Evolutionary conservation across 2,888 invertebrate species (phyloP), one percentile per base, ranked within the genome.

Genomic region (Sceliomorpha sp.): DNA sequence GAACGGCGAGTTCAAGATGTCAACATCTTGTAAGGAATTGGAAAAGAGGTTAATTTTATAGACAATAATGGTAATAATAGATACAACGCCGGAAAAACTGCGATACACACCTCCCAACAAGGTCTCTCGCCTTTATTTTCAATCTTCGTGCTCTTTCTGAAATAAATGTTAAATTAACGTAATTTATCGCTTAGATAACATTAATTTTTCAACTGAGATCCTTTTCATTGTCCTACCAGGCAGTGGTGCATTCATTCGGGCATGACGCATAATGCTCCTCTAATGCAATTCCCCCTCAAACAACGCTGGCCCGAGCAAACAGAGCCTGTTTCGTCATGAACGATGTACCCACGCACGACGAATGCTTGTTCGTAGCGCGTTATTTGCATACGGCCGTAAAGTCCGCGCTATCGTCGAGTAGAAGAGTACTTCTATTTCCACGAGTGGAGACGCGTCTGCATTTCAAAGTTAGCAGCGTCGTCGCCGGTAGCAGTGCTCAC

Each of bases 311-410:
- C 50, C 66, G 58, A 59, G 5, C 47, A 53, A 59, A 36, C 51
- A 51, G 53, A 47, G 51, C 51, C 53, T 44, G 53, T 62, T 63
- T 62, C 56, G 62, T 62, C 62, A 69, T 62, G 48, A 62, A 50
- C 62, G 62, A 58, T 62, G 69, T 58, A 63, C 70, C 58, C 62
- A 64, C 70, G 70, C 58, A 53, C 47, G 45, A 39, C 63, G 63
- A 56, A 69, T 55, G 60, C 69, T 63, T 63, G 69, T 69, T 59
- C 55, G 45, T 50, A 26, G 60, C 27, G 36, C 36, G 45, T 31
- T 40, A 66, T 70, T 70, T 66, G 70, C 70, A 70, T 70, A 66
- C 55, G 50, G 60, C 56, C 60, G 64, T 70, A 66, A 70, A 70
- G 51, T 62, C 36, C 27, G 34, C 31, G 55, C 44, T 70, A 66